Conservation (phyloP, 2,888 invertebrate genomes). For the Oscheius onirici region DNA sequence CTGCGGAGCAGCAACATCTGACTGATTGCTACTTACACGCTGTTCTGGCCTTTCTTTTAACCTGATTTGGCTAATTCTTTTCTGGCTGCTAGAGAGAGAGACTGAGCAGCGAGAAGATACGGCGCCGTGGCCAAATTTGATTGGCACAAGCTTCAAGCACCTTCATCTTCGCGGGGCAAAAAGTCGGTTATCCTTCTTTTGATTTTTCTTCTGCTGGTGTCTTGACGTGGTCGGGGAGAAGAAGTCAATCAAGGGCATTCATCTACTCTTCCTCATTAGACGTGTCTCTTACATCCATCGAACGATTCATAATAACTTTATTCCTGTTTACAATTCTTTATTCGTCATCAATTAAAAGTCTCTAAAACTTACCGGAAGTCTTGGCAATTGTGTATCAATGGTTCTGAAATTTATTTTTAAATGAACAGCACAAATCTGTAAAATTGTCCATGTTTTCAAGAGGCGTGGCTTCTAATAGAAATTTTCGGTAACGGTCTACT, state of each 20-base stretch:
- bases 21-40: background rate
- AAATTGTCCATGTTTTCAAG: background rate
- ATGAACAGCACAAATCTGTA: background rate
- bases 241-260: background rate
- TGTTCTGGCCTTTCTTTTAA: conserved; percentile 26
- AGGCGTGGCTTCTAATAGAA: too few relatives aligned
- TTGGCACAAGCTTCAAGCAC: conserved; percentile 33
- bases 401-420: too few relatives aligned
- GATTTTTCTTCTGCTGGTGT: background rate
- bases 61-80: conserved; percentile 31
- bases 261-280: conserved; percentile 9
- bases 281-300: background rate
- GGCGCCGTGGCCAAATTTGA: conserved; percentile 23
- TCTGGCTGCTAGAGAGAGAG: conserved; percentile 46
- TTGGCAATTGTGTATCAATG: too few relatives aligned
- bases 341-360: background rate
- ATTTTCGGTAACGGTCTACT: too few relatives aligned
- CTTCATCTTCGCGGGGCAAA: conserved; percentile 8
- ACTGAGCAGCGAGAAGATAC: conserved; percentile 7
- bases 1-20: background rate
- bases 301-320: background rate
- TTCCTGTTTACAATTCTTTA: background rate
- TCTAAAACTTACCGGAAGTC: too few relatives aligned
- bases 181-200: background rate
- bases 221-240: background rate